Conservation (phyloP, 2,113 vertebrate species). For the Protobothrops flavoviridis region DNA sequence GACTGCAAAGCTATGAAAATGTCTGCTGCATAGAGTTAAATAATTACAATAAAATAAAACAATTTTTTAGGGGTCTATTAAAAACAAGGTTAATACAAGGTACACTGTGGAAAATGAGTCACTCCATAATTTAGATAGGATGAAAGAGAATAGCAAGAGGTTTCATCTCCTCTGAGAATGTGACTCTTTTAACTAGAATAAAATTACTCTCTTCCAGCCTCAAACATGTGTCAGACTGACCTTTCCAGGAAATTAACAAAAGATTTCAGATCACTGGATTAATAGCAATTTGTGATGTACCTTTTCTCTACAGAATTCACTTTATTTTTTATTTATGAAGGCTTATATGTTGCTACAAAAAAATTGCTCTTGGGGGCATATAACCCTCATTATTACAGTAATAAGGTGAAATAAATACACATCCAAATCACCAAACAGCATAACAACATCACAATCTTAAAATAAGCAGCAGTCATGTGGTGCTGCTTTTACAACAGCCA, state of each 20-base stretch:
- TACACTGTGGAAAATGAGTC: conserved; percentile 2
- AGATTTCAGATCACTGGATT: neutral
- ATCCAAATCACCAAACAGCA: neutral
- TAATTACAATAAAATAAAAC: neutral
- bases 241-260: conserved; percentile 1
- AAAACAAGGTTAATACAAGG: neutral
- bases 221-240: neutral
- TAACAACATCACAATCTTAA: neutral
- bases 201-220: neutral
- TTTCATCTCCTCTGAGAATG: conserved; percentile 1
- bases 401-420: neutral
- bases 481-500: neutral
- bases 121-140: conserved; percentile 9
- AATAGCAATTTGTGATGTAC: neutral
- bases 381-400: neutral
- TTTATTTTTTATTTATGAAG: neutral
- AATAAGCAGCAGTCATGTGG: neutral
- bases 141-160: neutral
- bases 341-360: neutral
- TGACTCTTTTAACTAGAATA: neutral
- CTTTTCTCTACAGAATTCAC: neutral
- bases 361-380: neutral
- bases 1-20: neutral
- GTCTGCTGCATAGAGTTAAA: neutral
- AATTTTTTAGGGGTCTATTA: neutral